Base-by-base conservation (phyloP, 2,888 invertebrate species). In the Cerceris rybyensis region DNA sequence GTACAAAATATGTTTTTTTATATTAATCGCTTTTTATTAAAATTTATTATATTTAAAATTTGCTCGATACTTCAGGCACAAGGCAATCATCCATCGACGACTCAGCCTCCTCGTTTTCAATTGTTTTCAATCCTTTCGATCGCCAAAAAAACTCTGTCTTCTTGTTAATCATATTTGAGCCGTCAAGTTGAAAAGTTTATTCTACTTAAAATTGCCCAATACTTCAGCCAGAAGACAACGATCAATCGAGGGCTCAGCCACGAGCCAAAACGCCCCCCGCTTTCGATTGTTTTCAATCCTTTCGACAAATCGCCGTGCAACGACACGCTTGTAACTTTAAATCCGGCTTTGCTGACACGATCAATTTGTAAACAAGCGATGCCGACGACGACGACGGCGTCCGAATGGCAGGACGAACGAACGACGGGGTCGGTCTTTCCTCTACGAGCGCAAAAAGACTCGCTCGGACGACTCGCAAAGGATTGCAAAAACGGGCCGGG, bases 361-460 rank as follows among this genome's bases (percentile, higher is more conserved):
- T 83, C 87, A 86, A 86, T 86, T 87, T 87, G 87, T 86, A 82
- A 80, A 83, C 80, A 71, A 83, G 73, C 78, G 59, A 57, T 57
- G 72, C 46, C 66, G 65, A 50, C 70, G 6, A 57, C 52, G 52
- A n/a, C 14, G 11, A 46, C 46, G 46, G 46, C 46, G 14, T 54
- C 14, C 13, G 14, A 9, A 16, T n/a, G 42, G 59, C 42, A 59
- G 11, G 41, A 42, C 41, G 14, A 61, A 61, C 60, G 39, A 16
- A 28, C 43, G 59, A 16, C 46, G 42, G 52, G 43, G 61, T 42
- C 49, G 69, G 43, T 49, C 28, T 28, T 67, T 58, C 61, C 70
- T 58, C 50, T 76, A 6, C 50, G 43, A 16, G 0, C 55, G 17
- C 52, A 77, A 87, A 83, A 86, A 86, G 66, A 67, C 39, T 55